A percentile compares a stretch with the other conserved stretches of the same genome.
phyloP scores from a whole-genome alignment of 2,888 invertebrate genomes.

The Nemurella pictetii region DNA sequence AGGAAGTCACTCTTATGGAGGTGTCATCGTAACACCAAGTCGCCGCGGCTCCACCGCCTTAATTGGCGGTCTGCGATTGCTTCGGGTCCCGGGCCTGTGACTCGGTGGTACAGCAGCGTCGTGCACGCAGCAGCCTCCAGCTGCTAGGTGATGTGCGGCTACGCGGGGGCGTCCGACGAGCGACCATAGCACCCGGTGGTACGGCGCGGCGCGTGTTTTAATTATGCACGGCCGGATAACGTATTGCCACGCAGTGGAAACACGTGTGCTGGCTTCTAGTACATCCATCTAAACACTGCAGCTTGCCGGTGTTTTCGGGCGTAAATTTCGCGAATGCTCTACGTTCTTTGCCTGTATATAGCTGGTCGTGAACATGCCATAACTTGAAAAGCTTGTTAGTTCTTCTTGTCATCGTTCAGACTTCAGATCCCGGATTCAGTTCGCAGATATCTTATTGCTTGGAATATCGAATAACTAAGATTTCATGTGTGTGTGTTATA shows the following conservation, averaged over 20 bases:
- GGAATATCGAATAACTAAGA: not conserved
- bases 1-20: not conserved
- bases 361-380: not conserved
- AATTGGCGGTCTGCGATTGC: not conserved
- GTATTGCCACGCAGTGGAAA: not conserved
- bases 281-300: too few relatives aligned
- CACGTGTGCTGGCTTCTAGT: too few relatives aligned
- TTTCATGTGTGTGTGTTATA: not conserved
- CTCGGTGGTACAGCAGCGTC: too few relatives aligned
- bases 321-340: too few relatives aligned
- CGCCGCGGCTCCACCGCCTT: constrained; percentile 3
- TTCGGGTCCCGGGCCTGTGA: not conserved
- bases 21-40: not conserved
- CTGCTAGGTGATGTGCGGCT: not conserved
- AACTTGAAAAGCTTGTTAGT: not conserved
- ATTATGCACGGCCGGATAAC: not conserved
- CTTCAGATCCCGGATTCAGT: not conserved
- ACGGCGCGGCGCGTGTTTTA: not conserved
- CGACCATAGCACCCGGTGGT: too few relatives aligned
- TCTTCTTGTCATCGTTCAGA: not conserved
- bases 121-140: not conserved
- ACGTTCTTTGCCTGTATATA: too few relatives aligned
- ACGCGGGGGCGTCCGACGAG: not conserved
- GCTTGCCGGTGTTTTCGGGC: too few relatives aligned
- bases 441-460: not conserved